These are phyloP conservation scores for Cinclus cinclus DNA, from an alignment of 2,113 vertebrate genomes.

Conservation along the genomic window DNA sequence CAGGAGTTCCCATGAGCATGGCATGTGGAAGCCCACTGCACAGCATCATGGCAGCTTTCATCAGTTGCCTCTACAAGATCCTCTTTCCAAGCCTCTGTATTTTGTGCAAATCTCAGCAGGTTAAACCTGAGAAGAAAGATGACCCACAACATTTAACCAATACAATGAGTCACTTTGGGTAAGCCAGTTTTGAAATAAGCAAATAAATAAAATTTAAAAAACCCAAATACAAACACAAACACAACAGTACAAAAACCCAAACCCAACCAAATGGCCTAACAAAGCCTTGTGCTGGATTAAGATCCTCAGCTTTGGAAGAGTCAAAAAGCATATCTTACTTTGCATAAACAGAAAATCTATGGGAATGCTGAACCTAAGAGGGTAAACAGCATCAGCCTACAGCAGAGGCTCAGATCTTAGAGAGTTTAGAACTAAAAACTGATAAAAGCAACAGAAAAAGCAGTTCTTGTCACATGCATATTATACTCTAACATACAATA, in stretches of 20 bases:
- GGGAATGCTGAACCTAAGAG: not conserved
- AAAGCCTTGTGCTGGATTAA: not conserved
- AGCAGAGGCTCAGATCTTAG: not conserved
- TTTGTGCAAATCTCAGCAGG: constrained; percentile 77
- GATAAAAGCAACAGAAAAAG: not conserved
- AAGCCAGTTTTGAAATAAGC: not conserved
- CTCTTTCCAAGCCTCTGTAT: constrained; percentile 70
- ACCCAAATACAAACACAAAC: not conserved
- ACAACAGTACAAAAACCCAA: not conserved
- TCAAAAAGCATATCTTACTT: not conserved
- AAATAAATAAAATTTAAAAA: not conserved
- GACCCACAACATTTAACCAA: not conserved
- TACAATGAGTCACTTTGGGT: not conserved
- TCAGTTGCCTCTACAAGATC: constrained; percentile 74
- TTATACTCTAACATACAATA: not conserved
- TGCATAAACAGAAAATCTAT: not conserved
- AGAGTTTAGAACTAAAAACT: not conserved
- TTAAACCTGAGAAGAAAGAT: constrained; percentile 73
- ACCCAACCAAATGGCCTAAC: rapidly evolving
- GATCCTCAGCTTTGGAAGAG: not conserved
- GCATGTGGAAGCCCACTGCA: constrained; percentile 75
- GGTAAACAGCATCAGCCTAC: not conserved
- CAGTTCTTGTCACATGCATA: not conserved
- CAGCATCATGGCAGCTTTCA: constrained; percentile 71
- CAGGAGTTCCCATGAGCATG: constrained; percentile 73